phyloP scores from a whole-genome alignment of 2,888 invertebrate genomes.

The Sminthurinus aureus region DNA sequence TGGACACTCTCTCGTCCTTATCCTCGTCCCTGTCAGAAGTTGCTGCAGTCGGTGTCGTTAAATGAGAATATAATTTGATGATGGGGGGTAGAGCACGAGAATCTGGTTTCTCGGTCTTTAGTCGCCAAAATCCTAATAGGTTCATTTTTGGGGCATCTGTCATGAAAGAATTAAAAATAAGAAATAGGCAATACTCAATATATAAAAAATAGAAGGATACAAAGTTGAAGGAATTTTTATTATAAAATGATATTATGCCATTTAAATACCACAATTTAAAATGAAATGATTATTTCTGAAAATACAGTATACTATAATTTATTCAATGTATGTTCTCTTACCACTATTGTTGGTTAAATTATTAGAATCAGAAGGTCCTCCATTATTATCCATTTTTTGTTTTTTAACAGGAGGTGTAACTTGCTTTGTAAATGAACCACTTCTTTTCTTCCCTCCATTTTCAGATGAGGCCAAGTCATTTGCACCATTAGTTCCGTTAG shows the following conservation, averaged over 20 bases:
- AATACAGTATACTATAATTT: no score
- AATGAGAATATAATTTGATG: conserved; percentile 53
- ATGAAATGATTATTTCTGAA: no score
- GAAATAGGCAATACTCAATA: no score
- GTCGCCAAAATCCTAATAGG: conserved; percentile 51
- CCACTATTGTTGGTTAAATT: no score
- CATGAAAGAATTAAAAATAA: no score
- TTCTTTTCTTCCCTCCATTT: not conserved
- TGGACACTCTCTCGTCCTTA: not conserved
- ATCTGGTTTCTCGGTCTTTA: conserved; percentile 53
- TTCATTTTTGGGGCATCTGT: conserved; percentile 16
- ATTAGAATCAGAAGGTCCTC: no score
- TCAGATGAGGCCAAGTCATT: not conserved
- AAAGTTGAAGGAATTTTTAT: no score
- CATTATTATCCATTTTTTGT: not conserved
- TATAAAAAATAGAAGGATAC: no score
- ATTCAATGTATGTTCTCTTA: no score
- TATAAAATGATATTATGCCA: no score
- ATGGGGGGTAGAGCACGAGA: conserved; percentile 45
- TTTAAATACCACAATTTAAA: no score
- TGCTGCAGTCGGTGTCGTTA: no score
- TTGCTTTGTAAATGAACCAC: not conserved
- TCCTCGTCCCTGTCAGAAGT: conserved; percentile 27
- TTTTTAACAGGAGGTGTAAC: conserved; percentile 11
- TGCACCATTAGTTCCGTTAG: not conserved